Conservation (phyloP, 2,113 vertebrate species). For the Muscicapa adusta region DNA sequence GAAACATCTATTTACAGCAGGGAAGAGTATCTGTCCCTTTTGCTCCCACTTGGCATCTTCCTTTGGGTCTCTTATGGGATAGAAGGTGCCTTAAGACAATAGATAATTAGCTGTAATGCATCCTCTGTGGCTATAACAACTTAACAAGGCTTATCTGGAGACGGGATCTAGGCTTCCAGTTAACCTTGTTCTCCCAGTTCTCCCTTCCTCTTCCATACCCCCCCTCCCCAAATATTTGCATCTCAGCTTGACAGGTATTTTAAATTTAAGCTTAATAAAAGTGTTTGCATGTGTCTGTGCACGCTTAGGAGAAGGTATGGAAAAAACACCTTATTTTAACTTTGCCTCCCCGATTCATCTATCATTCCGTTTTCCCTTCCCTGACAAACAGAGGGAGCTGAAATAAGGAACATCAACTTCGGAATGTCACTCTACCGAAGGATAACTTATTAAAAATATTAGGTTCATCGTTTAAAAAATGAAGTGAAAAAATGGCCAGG, state of each 20-base stretch:
- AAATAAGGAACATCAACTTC: background rate
- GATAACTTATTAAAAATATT: background rate
- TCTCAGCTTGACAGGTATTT: background rate
- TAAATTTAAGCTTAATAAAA: background rate
- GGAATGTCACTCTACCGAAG: background rate
- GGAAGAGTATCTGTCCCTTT: background rate
- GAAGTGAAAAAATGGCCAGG: background rate
- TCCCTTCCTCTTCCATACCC: background rate
- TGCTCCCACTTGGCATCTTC: background rate
- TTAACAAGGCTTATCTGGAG: constrained; percentile 5
- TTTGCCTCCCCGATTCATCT: background rate
- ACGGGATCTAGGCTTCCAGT: constrained; percentile 25
- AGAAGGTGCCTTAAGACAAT: constrained; percentile 1
- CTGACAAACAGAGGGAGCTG: background rate
- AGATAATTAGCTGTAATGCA: background rate
- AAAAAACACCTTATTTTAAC: background rate
- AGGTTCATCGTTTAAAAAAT: background rate
- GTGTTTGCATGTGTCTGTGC: background rate
- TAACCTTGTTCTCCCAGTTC: constrained; percentile 46
- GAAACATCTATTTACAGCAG: background rate
- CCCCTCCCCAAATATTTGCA: background rate
- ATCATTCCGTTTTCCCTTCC: background rate
- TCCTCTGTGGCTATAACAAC: background rate
- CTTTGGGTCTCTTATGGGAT: background rate
- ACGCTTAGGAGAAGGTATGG: background rate